Base-by-base conservation (phyloP, 2,888 invertebrate genomes). In the Erpobdella octoculata region DNA sequence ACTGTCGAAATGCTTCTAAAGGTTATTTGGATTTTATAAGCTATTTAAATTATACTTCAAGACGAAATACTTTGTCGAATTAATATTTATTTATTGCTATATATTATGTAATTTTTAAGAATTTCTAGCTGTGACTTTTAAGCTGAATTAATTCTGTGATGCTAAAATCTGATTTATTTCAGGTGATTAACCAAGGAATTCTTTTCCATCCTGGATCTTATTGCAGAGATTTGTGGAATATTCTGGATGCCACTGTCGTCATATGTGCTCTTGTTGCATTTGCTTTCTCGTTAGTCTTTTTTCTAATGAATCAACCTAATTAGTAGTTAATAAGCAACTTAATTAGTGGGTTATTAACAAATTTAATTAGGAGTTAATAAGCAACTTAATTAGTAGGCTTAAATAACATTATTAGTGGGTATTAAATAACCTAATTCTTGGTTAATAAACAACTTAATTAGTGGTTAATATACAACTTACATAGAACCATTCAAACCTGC, bases 201-300 rank as follows among this genome's bases (percentile, higher is more conserved):
- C 89, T 98, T 82, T 89, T 97, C 82, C 97, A 98, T 86, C 95
- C 94, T 78, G 95, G 96, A 83, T 92, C 96, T 80, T 98, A 97
- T 85, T 88, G 95, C 79, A 89, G 97, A 84, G 97, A 98, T 86
- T 89, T 96, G 84, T 98, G 97, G 97, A 98, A 98, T 87, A 90
- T 97, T 81, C 92, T 98, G 89, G 97, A 98, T 86, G 95, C 96
- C 81, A 92, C 95, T 78, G 97, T 98, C 82, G 97, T 98, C 80
- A 91, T 95, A 81, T 98, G 97, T 87, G 97, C 97, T 81, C 89
- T 94, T 79, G 92, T 96, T 82, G 96, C 96, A 83, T 94, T 97
- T 87, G 92, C 91, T 84, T 96, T 95, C 86, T 81, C 83, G 86
- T 86, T 81, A 84, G 85, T 82, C 25, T 9, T 28, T 21, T 6